Conservation (phyloP, 1,140 invertebrate genomes). For the Heliothis subflexa region DNA sequence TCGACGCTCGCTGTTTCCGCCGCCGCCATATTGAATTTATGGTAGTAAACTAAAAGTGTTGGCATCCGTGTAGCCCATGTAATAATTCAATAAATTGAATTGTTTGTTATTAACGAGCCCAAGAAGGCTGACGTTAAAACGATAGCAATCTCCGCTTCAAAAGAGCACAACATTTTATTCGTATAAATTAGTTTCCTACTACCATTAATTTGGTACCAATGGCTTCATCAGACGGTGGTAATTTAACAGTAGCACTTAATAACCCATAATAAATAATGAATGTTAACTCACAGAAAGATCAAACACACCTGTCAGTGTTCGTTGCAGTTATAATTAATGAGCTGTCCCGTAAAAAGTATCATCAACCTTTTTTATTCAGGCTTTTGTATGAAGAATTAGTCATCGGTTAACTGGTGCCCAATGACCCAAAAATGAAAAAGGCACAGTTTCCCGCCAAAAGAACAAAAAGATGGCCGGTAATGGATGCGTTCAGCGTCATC, state of each 20-base stretch:
- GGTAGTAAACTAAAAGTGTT: conserved; percentile 29
- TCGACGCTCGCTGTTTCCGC: conserved; percentile 38
- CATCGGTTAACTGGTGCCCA: conserved; percentile 11
- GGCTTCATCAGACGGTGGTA: background rate
- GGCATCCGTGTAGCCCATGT: conserved; percentile 26
- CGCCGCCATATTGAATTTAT: conserved; percentile 46
- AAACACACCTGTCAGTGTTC: conserved; percentile 4
- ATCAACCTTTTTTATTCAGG: background rate
- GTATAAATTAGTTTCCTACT: too few relatives aligned
- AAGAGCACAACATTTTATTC: too few relatives aligned
- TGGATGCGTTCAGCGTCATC: conserved; percentile 47
- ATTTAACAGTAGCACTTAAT: conserved; percentile 5
- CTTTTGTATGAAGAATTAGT: background rate
- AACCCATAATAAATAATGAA: background rate
- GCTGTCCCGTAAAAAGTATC: background rate
- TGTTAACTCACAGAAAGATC: background rate
- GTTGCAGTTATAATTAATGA: conserved; percentile 14
- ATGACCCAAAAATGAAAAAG: conserved; percentile 34
- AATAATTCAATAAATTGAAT: conserved; percentile 16
- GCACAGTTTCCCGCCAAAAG: conserved; percentile 41
- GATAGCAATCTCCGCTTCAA: too few relatives aligned
- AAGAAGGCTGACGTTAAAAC: too few relatives aligned
- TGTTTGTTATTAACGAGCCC: background rate
- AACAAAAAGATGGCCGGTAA: conserved; percentile 43
- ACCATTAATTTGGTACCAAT: too few relatives aligned